These are phyloP conservation scores for Salvelinus alpinus DNA, from an alignment of 2,113 vertebrate species.

Conservation along the genomic window DNA sequence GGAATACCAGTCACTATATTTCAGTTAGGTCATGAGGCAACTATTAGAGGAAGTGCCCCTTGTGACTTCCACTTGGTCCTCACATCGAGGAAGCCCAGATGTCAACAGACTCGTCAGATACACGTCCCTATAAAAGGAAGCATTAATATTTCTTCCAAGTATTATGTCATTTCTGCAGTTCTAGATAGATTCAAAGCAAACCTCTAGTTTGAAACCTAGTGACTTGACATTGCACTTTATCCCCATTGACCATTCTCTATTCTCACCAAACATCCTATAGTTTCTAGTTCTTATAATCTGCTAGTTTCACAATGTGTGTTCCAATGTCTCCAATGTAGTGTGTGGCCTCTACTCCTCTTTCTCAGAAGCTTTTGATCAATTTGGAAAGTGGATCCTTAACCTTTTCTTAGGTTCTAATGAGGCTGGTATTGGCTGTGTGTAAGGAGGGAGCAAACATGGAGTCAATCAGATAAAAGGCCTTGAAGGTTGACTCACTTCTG, in stretches of 20 bases:
- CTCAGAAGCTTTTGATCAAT: background rate
- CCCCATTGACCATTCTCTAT: background rate
- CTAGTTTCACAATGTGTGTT: too few species aligned
- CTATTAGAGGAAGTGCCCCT: background rate
- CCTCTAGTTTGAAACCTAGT: too few species aligned
- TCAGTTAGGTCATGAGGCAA: background rate
- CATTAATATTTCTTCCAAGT: too few species aligned
- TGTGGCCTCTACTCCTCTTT: background rate
- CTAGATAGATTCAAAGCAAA: too few species aligned
- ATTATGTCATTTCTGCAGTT: too few species aligned
- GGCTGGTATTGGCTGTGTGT: too few species aligned
- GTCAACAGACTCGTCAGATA: background rate
- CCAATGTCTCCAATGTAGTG: background rate
- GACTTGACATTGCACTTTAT: background rate
- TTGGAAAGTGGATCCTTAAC: too few species aligned
- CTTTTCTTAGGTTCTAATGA: too few species aligned
- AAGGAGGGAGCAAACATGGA: background rate
- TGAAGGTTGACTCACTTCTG: background rate
- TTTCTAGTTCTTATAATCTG: too few species aligned
- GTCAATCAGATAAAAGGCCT: background rate
- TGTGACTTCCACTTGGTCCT: conserved; percentile 20
- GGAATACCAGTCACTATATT: conserved; percentile 1
- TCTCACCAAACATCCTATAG: background rate
- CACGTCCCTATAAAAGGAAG: background rate
- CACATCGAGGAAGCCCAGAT: background rate